These are phyloP conservation scores for Sitobion miscanthi DNA, from an alignment of 1,140 invertebrate species.

Conservation along the genomic window DNA sequence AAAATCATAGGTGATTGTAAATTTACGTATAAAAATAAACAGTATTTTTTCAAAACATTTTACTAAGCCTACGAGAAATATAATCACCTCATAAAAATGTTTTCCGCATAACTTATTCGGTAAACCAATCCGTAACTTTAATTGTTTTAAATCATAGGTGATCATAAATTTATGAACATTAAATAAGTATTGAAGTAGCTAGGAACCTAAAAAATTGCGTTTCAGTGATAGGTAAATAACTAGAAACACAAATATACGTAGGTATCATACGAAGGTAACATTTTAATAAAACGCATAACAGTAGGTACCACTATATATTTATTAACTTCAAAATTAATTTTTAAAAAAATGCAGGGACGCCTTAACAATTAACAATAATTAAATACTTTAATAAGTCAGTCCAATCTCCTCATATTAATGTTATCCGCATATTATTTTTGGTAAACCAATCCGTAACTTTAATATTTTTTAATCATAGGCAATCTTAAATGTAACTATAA, in stretches of 20 bases:
- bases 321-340: too few species aligned
- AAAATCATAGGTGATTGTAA: not conserved
- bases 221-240: too few species aligned
- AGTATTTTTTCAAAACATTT: not conserved
- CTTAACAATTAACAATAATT: not conserved
- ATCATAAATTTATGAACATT: not conserved
- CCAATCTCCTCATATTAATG: not conserved
- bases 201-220: not conserved
- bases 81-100: slow-evolving; percentile 6
- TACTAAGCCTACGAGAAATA: not conserved
- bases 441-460: slow-evolving; percentile 42
- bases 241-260: too few species aligned
- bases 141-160: slow-evolving; percentile 22
- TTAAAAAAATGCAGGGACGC: too few species aligned
- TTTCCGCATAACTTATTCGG: not conserved
- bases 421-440: too few species aligned
- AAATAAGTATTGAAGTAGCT: not conserved
- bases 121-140: slow-evolving; percentile 43
- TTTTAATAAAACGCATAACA: too few species aligned
- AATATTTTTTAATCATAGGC: too few species aligned
- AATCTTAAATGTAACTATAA: too few species aligned
- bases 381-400: not conserved
- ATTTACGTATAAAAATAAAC: not conserved
- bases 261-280: too few species aligned
- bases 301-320: too few species aligned